Percentiles rank a stretch among this genome's conserved stretches.
Evolutionary conservation across 2,797 vertebrate species (phyloP).

Genomic region (Coreius guichenoti): DNA sequence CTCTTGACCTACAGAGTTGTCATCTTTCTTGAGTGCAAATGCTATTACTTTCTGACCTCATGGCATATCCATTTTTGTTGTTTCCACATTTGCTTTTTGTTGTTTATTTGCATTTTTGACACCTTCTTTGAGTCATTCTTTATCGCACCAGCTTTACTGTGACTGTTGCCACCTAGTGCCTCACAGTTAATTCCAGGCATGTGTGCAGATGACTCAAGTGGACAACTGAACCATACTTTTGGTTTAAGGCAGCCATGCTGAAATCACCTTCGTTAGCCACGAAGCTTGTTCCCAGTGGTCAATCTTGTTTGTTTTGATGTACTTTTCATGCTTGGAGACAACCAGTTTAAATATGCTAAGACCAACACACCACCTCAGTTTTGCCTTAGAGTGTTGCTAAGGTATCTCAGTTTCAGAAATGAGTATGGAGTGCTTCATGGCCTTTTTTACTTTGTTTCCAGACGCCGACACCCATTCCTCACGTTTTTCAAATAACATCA

Average conservation of each 20-base stretch:
- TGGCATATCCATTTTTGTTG: background rate
- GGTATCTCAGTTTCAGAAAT: background rate
- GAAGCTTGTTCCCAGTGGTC: background rate
- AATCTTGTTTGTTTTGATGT: background rate
- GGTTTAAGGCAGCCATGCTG: background rate
- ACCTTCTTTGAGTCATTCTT: background rate
- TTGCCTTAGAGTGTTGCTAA: background rate
- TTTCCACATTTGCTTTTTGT: background rate
- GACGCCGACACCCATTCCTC: conserved; percentile 6
- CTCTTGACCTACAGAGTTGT: background rate
- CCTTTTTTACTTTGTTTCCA: conserved; percentile 39
- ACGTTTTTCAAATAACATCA: conserved; percentile 45
- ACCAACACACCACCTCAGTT: background rate
- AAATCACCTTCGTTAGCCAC: background rate
- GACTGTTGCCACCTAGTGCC: conserved; percentile 1
- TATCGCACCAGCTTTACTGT: background rate
- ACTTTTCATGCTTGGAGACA: background rate
- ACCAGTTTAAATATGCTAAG: background rate
- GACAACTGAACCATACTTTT: background rate
- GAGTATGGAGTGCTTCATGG: background rate
- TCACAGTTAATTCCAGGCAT: background rate
- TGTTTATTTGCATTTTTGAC: background rate
- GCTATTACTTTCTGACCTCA: background rate
- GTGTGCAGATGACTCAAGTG: background rate
- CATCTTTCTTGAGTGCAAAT: background rate